A percentile compares a stretch with the other conserved stretches of the same genome.
phyloP scores from a whole-genome alignment of 1,140 invertebrate species.

The Drosophila subpulchrella region DNA sequence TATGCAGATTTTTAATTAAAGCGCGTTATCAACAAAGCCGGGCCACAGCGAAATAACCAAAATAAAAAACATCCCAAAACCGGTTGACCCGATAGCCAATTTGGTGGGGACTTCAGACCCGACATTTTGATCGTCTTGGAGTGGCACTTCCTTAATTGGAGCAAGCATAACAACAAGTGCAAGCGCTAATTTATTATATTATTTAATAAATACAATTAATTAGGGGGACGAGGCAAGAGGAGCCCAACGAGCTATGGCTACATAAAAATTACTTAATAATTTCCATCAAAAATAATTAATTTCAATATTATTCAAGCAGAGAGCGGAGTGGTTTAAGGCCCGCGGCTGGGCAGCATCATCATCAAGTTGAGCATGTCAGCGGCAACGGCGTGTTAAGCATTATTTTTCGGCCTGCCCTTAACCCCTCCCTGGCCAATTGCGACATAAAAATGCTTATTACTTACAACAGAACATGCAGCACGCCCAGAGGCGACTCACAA shows the following conservation, averaged over 20 bases:
- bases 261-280: slow-evolving; percentile 83
- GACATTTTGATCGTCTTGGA: slow-evolving; percentile 60
- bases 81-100: slow-evolving; percentile 76
- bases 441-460: slow-evolving; percentile 80
- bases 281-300: slow-evolving; percentile 82
- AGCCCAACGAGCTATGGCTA: slow-evolving; percentile 18
- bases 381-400: slow-evolving; percentile 67
- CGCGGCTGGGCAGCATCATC: slow-evolving; percentile 34
- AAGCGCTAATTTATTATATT: slow-evolving; percentile 80
- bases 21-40: slow-evolving; percentile 67
- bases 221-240: slow-evolving; percentile 18
- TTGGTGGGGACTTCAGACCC: slow-evolving; percentile 53
- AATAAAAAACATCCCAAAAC: slow-evolving; percentile 57
- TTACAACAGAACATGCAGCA: slow-evolving; percentile 59
- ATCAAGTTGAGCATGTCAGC: slow-evolving; percentile 41
- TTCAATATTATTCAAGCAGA: slow-evolving; percentile 76
- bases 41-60: slow-evolving; percentile 26
- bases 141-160: slow-evolving; percentile 81
- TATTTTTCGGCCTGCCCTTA: slow-evolving; percentile 47
- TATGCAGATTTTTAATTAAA: slow-evolving; percentile 82
- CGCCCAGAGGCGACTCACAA: slow-evolving; percentile 61
- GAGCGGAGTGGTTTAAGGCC: slow-evolving; percentile 13
- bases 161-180: slow-evolving; percentile 76
- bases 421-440: slow-evolving; percentile 48
- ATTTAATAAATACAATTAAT: slow-evolving; percentile 79